Base-by-base conservation (phyloP, 2,113 vertebrate species). In the Tretioscincus oriximinensis region DNA sequence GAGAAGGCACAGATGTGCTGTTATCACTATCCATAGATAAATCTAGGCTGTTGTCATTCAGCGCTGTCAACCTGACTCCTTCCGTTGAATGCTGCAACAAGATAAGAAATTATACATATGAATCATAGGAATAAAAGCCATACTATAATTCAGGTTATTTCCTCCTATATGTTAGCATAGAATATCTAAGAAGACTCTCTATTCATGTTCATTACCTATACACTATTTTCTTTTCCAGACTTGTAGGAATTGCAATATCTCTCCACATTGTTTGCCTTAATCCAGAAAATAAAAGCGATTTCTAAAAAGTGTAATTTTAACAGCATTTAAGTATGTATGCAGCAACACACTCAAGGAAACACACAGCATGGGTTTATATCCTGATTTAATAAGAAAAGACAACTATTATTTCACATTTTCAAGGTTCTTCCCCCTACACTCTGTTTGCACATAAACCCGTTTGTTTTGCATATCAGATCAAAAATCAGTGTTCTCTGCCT, bases 1-100 rank as follows among this genome's bases (percentile, higher is more conserved):
- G 97, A 1, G 97, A 97, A 93, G 97, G 96, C 93, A 98, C 96
- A 88, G 96, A 97, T 92, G 97, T 96, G 95, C 97, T 97, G 95
- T 97, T 97, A 88, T 98, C 97, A 89, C 97, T 97, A 94, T 98
- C 97, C 93, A 97, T 90, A 58, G 96, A 97, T 84, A 97, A 93
- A 84, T 98, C 97, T 83, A 98, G 91, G 88, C 95, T 96, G 94
- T 94, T 96, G 82, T 98, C 97, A 82, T 96, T 96, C 88, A 97
- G 90, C 81, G 94, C 89, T 71, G 94, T 88, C 76, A 94, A 77
- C 81, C 91, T 95, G 82, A 96, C 94, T 21, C 96, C 95, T 90
- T 98, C 96, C 24, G 94, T 92, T 0, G 96, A 98, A 94, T 97
- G 96, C 97, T 98, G 88, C 24, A 94, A 93, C 63, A 73, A 84